Base-by-base conservation (phyloP, 2,888 invertebrate genomes). In the Hydraecia micacea region DNA sequence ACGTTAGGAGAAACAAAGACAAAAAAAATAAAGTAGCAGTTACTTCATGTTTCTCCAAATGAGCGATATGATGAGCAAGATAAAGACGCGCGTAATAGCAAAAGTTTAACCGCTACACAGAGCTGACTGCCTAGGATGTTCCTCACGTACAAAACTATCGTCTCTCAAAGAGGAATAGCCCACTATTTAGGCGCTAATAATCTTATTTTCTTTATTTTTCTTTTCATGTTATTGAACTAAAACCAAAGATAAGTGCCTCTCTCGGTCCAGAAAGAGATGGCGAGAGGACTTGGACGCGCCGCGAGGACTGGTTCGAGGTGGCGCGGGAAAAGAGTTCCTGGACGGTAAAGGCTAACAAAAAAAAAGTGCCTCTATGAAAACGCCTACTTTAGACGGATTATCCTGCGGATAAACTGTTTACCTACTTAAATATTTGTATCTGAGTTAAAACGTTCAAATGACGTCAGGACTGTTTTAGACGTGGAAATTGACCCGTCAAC, bases 401-500 rank as follows among this genome's bases (percentile, higher is more conserved):
- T 63, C 21, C 36, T 55, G 11, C 2, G 7, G 28, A 28, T n/a
- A 36, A 80, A 72, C n/a, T 28, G 39, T 39, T 42, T 21, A 15
- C 32, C 15, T 9, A 15, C 32, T 18, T 9, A n/a, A 52, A 32
- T 79, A 62, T 80, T 82, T 75, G 11, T 66, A 75, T 75, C 46
- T 9, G 25, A 36, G 52, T 55, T 63, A 82, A 42, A 77, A 52
- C 42, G 77, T 52, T 85, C 49, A 49, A 63, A 67, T 62, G 67
- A 63, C 75, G 82, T 63, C 66, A 71, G 8, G 11, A 58, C 42
- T 85, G 86, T 11, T 8, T 25, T 18, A 63, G 82, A 74, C 82
- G 49, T 68, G 32, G 49, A 46, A 49, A 36, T 81, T 36, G 28
- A 55, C 25, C 70, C 42, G 81, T 70, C 74, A 58, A 52, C 18